These are phyloP conservation scores for Uria lomvia DNA, from an alignment of 2,113 vertebrate species.

Conservation along the genomic window DNA sequence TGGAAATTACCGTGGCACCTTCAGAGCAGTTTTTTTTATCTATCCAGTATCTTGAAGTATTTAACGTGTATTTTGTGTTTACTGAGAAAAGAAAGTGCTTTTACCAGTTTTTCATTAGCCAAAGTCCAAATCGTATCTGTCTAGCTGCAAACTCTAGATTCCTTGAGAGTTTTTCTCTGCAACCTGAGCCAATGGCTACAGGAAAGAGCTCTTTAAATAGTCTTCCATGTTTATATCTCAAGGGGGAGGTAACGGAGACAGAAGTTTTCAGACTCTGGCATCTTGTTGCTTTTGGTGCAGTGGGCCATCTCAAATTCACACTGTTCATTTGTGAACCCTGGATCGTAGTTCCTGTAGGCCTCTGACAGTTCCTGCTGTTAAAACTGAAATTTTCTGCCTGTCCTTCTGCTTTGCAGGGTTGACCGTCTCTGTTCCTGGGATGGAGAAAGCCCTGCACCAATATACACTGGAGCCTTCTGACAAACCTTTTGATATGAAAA, in stretches of 20 bases:
- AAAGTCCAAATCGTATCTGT: background rate
- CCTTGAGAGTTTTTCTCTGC: background rate
- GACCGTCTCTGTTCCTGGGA: conserved; percentile 89
- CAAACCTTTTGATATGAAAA: conserved; percentile 94
- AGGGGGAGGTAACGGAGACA: background rate
- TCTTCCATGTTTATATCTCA: background rate
- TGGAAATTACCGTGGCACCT: background rate
- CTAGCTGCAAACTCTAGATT: background rate
- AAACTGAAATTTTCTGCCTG: background rate
- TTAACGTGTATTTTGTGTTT: background rate
- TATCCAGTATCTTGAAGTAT: rapidly evolving
- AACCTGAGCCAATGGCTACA: background rate
- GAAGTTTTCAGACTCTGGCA: background rate
- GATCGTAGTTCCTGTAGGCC: too few relatives aligned
- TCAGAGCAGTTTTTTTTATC: background rate
- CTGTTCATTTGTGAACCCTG: background rate
- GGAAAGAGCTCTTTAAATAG: background rate
- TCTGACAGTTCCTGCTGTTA: background rate
- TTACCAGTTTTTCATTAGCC: background rate
- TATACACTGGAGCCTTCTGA: conserved; percentile 93
- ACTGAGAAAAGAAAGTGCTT: background rate
- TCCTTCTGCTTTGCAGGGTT: conserved; percentile 73
- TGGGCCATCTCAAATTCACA: rapidly evolving
- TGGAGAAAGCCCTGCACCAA: conserved; percentile 95
- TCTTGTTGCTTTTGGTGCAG: background rate